Base-by-base conservation (phyloP, 2,797 vertebrate species). In the Tauraco hartlaubi region DNA sequence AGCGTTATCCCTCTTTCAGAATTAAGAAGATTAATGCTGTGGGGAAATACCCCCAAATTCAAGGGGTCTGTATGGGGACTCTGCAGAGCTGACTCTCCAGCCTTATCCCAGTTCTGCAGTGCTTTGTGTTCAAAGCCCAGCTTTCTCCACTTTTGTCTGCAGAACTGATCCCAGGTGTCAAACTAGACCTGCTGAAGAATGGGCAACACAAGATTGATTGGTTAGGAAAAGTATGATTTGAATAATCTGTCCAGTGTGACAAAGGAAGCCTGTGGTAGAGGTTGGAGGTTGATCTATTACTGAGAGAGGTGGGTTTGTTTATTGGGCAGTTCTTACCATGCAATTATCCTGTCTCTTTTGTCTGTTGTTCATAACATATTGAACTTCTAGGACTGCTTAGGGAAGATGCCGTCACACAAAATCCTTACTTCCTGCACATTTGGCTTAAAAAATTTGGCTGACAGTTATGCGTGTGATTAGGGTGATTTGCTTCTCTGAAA, bases 1-100 rank as follows among this genome's bases (percentile, higher is more conserved):
- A 41, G 8, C 0, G 0, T 73, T 35, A 62, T 3, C 18, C 15
- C 25, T 21, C 0, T 66, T 91, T 85, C 25, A 81, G 33, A 74
- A 26, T 44, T 2, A 43, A 48, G 11, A 51, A 1, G 11, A 54
- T 29, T 11, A 69, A n/a, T 52, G 46, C 35, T 76, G 10, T 46
- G 29, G 22, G 26, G 20, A 73, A 56, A 43, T 61, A 23, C 11
- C 19, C 56, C 5, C 31, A n/a, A 6, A 66, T 77, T 73, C 41
- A 13, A 46, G 26, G 35, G 12, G 7, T 64, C 29, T 12, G 0
- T 20, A 13, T 4, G 3, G 8, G 25, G 20, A 20, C 26, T 66
- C 62, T 55, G 35, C 35, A 80, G 49, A 63, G 6, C 14, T 26
- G 31, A 20, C 17, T 72, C 18, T 79, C 26, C 61, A 56, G 19